Conservation (phyloP, 2,113 vertebrate genomes). For the Mus musculus region GRCm39 chr12:36909001-36909500, state of each 20-base stretch:
- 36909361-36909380: slow-evolving; percentile 65
- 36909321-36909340: slow-evolving; percentile 56
- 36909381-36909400: slow-evolving; percentile 65
- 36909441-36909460: slow-evolving; percentile 38
- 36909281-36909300: neutral
- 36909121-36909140: neutral
- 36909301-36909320: slow-evolving; percentile 54
- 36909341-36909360: slow-evolving; percentile 37
- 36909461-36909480: slow-evolving; percentile 57
- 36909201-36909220: neutral
- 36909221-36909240: slow-evolving; percentile 2
- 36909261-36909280: slow-evolving; percentile 10
- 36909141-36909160: neutral
- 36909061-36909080: neutral
- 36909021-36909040: neutral
- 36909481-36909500: slow-evolving; percentile 34
- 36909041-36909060: neutral
- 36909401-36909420: slow-evolving; percentile 69
- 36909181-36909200: neutral
- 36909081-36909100: neutral
- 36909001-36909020: neutral
- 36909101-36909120: neutral
- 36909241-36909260: neutral
- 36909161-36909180: neutral
- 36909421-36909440: slow-evolving; percentile 76